Conservation (phyloP, 2,888 invertebrate species). For the Euproctis similis region DNA sequence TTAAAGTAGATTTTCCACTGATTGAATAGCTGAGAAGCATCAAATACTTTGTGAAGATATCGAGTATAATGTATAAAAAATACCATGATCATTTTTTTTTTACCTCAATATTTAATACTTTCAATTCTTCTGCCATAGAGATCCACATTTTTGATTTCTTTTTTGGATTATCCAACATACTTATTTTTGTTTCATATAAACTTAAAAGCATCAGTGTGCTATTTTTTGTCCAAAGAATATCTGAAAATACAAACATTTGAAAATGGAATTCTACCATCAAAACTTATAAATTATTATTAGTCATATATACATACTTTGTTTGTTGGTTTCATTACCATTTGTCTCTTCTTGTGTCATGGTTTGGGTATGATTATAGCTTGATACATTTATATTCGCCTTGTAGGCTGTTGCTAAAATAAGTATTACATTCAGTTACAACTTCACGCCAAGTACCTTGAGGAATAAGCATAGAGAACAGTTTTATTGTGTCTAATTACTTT, state of each 20-base stretch:
- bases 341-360: constrained; percentile 37
- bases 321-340: constrained; percentile 38
- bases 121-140: constrained; percentile 51
- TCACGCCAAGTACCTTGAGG: no score
- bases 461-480: no score
- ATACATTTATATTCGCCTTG: constrained; percentile 36
- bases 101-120: constrained; percentile 45
- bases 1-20: no score
- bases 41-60: no score
- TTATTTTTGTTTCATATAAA: constrained; percentile 53
- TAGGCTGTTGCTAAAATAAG: constrained; percentile 34
- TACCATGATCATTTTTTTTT: neutral
- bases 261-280: neutral
- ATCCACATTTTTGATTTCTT: constrained; percentile 59
- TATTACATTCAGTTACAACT: no score
- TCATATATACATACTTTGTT: constrained; percentile 40
- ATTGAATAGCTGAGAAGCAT: no score
- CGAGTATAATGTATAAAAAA: no score
- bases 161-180: constrained; percentile 53
- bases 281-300: constrained; percentile 1
- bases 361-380: constrained; percentile 33
- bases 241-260: no score
- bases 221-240: constrained; percentile 52
- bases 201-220: constrained; percentile 46
- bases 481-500: no score